phyloP scores from a whole-genome alignment of 2,888 invertebrate genomes.

The Dynastes tityus region DNA sequence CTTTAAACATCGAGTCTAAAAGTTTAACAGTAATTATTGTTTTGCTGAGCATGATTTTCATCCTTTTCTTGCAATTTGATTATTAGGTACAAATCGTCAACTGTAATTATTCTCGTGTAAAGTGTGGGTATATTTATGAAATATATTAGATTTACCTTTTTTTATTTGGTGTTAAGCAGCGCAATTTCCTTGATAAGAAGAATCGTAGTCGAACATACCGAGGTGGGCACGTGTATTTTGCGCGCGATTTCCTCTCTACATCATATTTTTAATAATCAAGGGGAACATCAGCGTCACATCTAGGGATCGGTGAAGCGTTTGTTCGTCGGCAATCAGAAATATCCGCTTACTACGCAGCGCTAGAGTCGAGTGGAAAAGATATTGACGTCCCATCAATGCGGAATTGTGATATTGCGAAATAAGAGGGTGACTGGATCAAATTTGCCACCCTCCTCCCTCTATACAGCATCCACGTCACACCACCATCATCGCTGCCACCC shows the following conservation, averaged over 20 bases:
- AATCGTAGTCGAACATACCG: background rate
- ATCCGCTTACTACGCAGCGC: slow-evolving; percentile 49
- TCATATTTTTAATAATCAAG: slow-evolving; percentile 45
- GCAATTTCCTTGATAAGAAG: background rate
- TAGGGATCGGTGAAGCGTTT: slow-evolving; percentile 44
- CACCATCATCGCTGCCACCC: slow-evolving; percentile 7
- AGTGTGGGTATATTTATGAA: too few relatives aligned
- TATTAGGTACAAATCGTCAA: too few relatives aligned
- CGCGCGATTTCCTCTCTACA: slow-evolving; percentile 23
- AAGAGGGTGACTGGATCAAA: slow-evolving; percentile 51
- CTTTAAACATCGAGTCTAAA: too few relatives aligned
- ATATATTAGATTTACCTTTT: too few relatives aligned
- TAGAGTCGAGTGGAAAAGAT: slow-evolving; percentile 50
- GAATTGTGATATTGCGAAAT: slow-evolving; percentile 50
- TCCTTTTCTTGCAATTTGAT: too few relatives aligned
- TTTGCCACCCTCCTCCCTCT: slow-evolving; percentile 48
- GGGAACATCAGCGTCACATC: slow-evolving; percentile 44
- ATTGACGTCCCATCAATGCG: slow-evolving; percentile 51
- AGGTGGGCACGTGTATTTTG: slow-evolving; percentile 30
- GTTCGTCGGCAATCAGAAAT: slow-evolving; percentile 50
- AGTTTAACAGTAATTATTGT: too few relatives aligned
- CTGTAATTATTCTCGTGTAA: too few relatives aligned
- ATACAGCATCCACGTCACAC: slow-evolving; percentile 27
- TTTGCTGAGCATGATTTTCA: too few relatives aligned
- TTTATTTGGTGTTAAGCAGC: too few relatives aligned